phyloP scores from a whole-genome alignment of 37 sponge, comb jelly and placozoan species.

The Oopsacas minuta region DNA sequence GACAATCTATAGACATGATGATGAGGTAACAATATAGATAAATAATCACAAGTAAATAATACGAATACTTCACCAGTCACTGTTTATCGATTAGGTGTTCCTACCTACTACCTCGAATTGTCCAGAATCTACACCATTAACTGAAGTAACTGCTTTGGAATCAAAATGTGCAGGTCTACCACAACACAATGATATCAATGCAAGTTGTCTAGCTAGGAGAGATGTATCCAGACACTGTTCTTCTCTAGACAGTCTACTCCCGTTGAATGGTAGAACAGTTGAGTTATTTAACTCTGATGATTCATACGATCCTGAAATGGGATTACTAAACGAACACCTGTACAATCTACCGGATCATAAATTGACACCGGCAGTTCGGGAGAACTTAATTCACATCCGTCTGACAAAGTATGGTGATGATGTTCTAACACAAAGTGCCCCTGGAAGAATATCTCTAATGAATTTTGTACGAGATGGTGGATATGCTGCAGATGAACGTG shows the following conservation, averaged over 20 bases:
- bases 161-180: not conserved
- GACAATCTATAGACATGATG: conserved; percentile 9
- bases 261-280: not conserved
- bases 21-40: conserved; percentile 3
- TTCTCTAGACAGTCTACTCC: not conserved
- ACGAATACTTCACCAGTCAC: too few species aligned
- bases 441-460: not conserved
- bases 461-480: conserved; percentile 2
- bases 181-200: not conserved
- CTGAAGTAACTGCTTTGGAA: not conserved
- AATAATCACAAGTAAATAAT: too few species aligned
- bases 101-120: too few species aligned
- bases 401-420: not conserved
- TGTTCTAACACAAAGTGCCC: not conserved
- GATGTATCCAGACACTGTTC: not conserved
- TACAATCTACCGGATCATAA: conserved; percentile 3
- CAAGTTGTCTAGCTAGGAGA: not conserved
- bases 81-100: too few species aligned
- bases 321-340: not conserved
- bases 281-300: not conserved
- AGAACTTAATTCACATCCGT: not conserved
- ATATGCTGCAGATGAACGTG: not conserved
- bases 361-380: not conserved
- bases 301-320: not conserved
- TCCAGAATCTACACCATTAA: too few species aligned